Percentiles rank a stretch among this genome's conserved stretches.
Conservation (phyloP, 2,797 vertebrate genomes). For the Heterohyrax brucei region DNA sequence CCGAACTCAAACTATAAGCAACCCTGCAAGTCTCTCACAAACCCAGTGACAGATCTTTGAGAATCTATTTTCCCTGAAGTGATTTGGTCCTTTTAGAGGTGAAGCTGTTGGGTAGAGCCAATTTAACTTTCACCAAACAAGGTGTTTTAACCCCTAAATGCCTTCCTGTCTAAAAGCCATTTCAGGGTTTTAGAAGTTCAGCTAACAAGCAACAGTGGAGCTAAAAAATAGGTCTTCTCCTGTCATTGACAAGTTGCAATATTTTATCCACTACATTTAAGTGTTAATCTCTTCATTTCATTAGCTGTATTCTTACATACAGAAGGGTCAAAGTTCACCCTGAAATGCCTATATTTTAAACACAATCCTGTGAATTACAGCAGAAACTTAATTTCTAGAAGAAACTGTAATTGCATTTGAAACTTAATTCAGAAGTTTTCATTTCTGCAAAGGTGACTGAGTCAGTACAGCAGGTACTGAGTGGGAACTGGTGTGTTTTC, state of each 20-base stretch:
- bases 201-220: background rate
- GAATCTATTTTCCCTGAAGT: background rate
- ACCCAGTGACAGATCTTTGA: background rate
- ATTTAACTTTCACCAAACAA: background rate
- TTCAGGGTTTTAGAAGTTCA: background rate
- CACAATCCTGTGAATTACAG: background rate
- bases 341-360: background rate
- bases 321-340: background rate
- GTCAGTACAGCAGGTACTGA: background rate
- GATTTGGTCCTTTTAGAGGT: conserved; percentile 13
- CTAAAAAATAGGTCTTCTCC: background rate
- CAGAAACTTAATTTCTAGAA: background rate
- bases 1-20: background rate
- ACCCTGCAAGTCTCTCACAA: background rate
- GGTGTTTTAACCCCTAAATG: background rate
- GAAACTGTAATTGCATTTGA: background rate
- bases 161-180: background rate
- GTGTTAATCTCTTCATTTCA: background rate
- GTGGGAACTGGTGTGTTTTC: background rate
- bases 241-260: background rate
- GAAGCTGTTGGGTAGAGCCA: background rate
- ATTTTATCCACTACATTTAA: background rate
- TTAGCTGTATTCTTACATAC: background rate
- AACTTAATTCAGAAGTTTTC: conserved; percentile 54
- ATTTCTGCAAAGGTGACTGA: conserved; percentile 26